Evolutionary conservation across 2,113 vertebrate species (phyloP), one percentile per base, ranked within the genome.

Genomic region (Lates calcarifer): DNA sequence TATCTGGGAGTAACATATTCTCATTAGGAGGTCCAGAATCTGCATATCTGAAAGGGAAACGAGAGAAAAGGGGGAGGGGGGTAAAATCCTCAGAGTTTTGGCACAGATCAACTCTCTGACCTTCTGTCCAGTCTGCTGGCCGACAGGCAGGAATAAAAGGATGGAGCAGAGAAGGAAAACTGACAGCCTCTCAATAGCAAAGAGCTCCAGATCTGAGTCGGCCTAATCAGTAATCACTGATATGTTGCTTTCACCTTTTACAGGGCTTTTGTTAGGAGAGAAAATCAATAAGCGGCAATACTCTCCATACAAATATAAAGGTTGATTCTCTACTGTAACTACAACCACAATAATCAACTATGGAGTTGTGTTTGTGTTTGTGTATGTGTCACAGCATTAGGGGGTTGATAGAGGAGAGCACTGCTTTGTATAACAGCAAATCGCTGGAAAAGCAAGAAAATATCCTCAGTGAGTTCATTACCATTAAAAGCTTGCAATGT

Each of bases 81-180:
- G 64, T 79, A 76, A 90, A 94, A 93, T 87, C 93, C 88, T 92
- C 87, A 45, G 90, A 88, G 91, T 92, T 94, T 94, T 94, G 94
- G 95, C 95, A 93, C 81, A 81, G 83, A 89, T 84, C 89, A 90
- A 84, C 80, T 74, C 81, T 87, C 89, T 95, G 95, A 95, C 94
- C 94, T 95, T 95, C 93, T 95, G 94, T 94, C 92, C 91, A 84
- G 91, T 93, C 91, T 93, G 87, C 89, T 87, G 89, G 86, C 89
- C 69, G 87, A 91, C 90, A 86, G 92, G 85, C 87, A 77, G 74
- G 28, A 85, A 89, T 85, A 76, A 89, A 91, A 91, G 86, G 84
- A 89, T 90, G 85, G 70, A 89, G 85, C 67, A 47, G 67, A 53
- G 80, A 84, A 89, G 66, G 87, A 69, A 91, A 91, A 85, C 84